phyloP scores from a whole-genome alignment of 2,888 invertebrate species.

The Linnaemya vulpina region DNA sequence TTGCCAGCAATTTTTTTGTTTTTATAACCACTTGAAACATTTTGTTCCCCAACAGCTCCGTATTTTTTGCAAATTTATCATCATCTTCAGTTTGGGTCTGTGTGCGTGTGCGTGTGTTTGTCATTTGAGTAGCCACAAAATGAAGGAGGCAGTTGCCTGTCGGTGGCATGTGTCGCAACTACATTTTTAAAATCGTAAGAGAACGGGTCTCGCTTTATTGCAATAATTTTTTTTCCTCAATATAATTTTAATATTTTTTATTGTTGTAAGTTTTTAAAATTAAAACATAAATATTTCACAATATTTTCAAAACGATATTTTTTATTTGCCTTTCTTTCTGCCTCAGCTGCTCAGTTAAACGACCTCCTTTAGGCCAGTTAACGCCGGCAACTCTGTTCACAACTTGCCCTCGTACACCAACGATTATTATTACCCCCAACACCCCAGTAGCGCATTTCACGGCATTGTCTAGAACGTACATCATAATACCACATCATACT shows the following conservation, averaged over 20 bases:
- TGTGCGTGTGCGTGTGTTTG: neutral
- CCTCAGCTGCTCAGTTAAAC: too few species aligned
- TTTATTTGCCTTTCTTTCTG: neutral
- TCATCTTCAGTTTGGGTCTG: neutral
- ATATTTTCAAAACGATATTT: neutral
- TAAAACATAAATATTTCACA: neutral
- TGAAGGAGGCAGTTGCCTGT: neutral
- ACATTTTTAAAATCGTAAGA: neutral
- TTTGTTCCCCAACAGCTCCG: neutral
- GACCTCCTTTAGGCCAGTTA: neutral
- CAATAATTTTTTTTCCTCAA: neutral
- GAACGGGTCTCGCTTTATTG: neutral
- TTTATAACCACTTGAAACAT: neutral
- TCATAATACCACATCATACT: neutral
- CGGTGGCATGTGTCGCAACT: neutral
- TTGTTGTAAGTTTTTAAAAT: neutral
- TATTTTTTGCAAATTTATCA: slow-evolving; percentile 4
- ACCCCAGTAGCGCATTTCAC: neutral
- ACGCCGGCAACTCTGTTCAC: neutral
- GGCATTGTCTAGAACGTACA: neutral
- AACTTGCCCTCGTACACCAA: neutral
- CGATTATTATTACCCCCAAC: neutral
- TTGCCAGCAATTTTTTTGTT: neutral
- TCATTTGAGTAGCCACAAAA: neutral
- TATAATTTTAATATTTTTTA: neutral